Percentiles rank a stretch among this genome's conserved stretches.
Evolutionary conservation across 2,888 invertebrate species (phyloP).

Genomic region (Cerceris ruficornis): DNA sequence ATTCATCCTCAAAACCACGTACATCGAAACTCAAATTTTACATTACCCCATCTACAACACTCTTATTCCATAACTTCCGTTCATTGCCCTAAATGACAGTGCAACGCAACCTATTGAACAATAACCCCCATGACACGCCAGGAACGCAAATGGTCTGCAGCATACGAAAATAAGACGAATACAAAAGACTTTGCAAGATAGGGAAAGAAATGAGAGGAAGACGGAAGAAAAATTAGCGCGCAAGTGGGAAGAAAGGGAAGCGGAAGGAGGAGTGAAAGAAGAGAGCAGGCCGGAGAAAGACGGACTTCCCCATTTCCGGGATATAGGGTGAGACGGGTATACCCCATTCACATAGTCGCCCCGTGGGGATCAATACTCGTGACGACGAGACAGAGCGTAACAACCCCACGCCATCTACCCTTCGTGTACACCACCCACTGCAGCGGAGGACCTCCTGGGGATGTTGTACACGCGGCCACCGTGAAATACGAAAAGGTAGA

Average conservation of each 20-base stretch:
- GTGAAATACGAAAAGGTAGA: slow-evolving; percentile 1
- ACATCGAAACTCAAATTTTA: too few species aligned
- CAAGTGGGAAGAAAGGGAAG: slow-evolving; percentile 40
- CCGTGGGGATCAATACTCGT: slow-evolving; percentile 77
- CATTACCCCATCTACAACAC: too few species aligned
- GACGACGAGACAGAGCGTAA: slow-evolving; percentile 76
- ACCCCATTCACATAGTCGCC: slow-evolving; percentile 76
- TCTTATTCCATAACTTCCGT: too few species aligned
- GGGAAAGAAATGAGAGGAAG: neutral
- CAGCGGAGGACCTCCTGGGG: slow-evolving; percentile 8
- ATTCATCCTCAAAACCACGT: too few species aligned
- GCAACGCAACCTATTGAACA: too few species aligned
- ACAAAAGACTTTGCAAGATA: too few species aligned
- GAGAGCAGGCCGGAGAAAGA: slow-evolving; percentile 32
- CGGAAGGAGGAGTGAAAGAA: slow-evolving; percentile 1
- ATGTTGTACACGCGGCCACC: neutral
- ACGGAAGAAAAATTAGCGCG: slow-evolving; percentile 5
- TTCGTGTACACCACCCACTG: slow-evolving; percentile 27
- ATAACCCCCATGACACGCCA: too few species aligned
- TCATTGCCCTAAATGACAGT: too few species aligned
- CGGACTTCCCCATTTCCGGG: slow-evolving; percentile 65
- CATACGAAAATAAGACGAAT: too few species aligned
- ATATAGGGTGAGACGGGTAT: slow-evolving; percentile 68
- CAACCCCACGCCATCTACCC: slow-evolving; percentile 63
- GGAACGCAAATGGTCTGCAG: too few species aligned